phyloP scores from a whole-genome alignment of 2,113 vertebrate genomes.

The Microcebus ravelobensis region DNA sequence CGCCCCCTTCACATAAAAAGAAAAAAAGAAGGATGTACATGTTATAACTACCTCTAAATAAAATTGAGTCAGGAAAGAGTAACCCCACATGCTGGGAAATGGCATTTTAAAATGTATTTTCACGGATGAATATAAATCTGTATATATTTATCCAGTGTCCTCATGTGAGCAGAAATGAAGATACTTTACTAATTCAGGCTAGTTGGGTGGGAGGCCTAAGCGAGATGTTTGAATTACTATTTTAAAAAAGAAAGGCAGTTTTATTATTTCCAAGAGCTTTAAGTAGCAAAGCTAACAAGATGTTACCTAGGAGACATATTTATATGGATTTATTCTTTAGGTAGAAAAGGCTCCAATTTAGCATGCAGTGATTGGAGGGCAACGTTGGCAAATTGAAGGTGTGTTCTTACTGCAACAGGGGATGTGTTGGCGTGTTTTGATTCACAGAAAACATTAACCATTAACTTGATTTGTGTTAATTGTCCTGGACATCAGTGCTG shows the following conservation, averaged over 20 bases:
- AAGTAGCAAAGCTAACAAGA: slow-evolving; percentile 43
- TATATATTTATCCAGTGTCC: not conserved
- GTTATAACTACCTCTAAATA: slow-evolving; percentile 34
- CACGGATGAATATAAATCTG: not conserved
- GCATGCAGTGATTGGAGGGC: not conserved
- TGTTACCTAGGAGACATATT: slow-evolving; percentile 68
- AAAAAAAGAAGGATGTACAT: slow-evolving; percentile 12
- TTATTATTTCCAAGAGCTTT: slow-evolving; percentile 59
- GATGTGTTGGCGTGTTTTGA: not conserved
- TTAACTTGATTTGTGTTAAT: not conserved
- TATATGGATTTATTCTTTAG: slow-evolving; percentile 58
- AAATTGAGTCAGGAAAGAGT: slow-evolving; percentile 31
- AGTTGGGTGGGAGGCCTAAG: slow-evolving; percentile 24
- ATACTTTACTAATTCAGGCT: slow-evolving; percentile 50
- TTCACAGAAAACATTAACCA: slow-evolving; percentile 13
- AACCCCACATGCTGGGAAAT: not conserved
- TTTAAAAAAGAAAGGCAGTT: slow-evolving; percentile 42
- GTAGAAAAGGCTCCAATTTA: slow-evolving; percentile 43
- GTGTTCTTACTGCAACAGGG: not conserved
- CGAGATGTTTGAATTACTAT: slow-evolving; percentile 49
- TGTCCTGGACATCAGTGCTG: not conserved
- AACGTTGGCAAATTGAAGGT: not conserved
- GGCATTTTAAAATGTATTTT: slow-evolving; percentile 41
- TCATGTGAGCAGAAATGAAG: not conserved
- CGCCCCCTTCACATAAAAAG: no score